phyloP scores from a whole-genome alignment of 2,888 invertebrate genomes.

The Sycophila texana region DNA sequence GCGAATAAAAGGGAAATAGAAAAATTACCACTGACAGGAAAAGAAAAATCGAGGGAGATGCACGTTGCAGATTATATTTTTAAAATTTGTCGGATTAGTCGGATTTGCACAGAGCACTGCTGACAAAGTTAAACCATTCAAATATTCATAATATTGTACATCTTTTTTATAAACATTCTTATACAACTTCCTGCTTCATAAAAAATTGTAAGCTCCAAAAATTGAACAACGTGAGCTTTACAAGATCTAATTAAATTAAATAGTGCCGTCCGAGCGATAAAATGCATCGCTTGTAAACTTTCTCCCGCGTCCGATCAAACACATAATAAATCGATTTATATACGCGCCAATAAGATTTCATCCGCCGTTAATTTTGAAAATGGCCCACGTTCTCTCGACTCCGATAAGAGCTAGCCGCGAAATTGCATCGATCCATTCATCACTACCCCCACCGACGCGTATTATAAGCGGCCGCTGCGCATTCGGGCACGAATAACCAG shows the following conservation, averaged over 20 bases:
- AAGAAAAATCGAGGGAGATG: slow-evolving; percentile 4
- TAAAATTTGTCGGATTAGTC: slow-evolving; percentile 48
- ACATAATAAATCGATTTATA: neutral
- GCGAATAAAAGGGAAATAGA: slow-evolving; percentile 29
- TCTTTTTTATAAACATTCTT: too few relatives aligned
- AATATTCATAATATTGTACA: slow-evolving; percentile 55
- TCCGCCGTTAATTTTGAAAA: slow-evolving; percentile 37
- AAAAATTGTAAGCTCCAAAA: too few relatives aligned
- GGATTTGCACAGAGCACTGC: slow-evolving; percentile 25
- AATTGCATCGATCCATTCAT: slow-evolving; percentile 44
- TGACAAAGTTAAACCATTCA: slow-evolving; percentile 56
- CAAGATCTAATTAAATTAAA: too few relatives aligned
- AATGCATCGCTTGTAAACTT: too few relatives aligned
- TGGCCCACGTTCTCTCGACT: slow-evolving; percentile 9
- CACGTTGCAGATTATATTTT: slow-evolving; percentile 48
- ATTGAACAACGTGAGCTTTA: too few relatives aligned
- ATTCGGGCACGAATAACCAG: too few relatives aligned
- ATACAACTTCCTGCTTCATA: too few relatives aligned
- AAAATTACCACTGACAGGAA: slow-evolving; percentile 21
- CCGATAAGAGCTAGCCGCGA: slow-evolving; percentile 18
- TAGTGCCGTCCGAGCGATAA: too few relatives aligned
- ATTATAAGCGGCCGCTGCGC: neutral
- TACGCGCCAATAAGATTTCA: neutral
- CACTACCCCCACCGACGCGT: neutral
- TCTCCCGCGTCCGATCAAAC: too few relatives aligned